phyloP scores from a whole-genome alignment of 2,113 vertebrate genomes.

The Clupea harengus region DNA sequence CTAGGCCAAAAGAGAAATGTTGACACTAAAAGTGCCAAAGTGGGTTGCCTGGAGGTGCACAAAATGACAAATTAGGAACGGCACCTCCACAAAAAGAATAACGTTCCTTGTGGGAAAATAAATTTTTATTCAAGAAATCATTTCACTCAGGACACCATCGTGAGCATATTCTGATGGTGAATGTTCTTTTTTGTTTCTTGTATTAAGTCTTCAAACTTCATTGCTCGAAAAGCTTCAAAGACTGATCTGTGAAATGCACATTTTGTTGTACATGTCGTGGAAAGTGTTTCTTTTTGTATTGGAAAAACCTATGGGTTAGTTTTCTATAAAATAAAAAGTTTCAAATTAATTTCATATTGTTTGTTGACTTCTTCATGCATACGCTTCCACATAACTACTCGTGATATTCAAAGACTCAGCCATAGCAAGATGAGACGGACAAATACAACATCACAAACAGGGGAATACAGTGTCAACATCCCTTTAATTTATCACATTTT shows the following conservation, averaged over 20 bases:
- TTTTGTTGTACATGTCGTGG: constrained; percentile 48
- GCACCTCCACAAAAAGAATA: constrained; percentile 42
- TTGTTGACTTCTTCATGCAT: neutral
- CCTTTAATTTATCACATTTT: too few species aligned
- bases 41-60: neutral
- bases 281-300: constrained; percentile 61
- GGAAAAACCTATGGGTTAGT: constrained; percentile 62
- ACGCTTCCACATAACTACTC: neutral
- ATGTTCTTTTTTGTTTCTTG: constrained; percentile 18
- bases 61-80: constrained; percentile 10
- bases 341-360: constrained; percentile 15
- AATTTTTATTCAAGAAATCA: constrained; percentile 43
- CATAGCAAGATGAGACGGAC: neutral
- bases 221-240: constrained; percentile 37
- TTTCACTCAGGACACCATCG: constrained; percentile 40
- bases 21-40: constrained; percentile 48
- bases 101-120: constrained; percentile 19
- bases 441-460: too few species aligned
- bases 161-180: neutral
- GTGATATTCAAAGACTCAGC: neutral
- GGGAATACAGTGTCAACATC: too few species aligned
- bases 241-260: constrained; percentile 51
- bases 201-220: constrained; percentile 34
- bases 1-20: constrained; percentile 18
- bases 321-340: constrained; percentile 60